A percentile compares a stretch with the other conserved stretches of the same genome.
phyloP scores from a whole-genome alignment of 2,113 vertebrate genomes.

The Copsychus sechellarum region DNA sequence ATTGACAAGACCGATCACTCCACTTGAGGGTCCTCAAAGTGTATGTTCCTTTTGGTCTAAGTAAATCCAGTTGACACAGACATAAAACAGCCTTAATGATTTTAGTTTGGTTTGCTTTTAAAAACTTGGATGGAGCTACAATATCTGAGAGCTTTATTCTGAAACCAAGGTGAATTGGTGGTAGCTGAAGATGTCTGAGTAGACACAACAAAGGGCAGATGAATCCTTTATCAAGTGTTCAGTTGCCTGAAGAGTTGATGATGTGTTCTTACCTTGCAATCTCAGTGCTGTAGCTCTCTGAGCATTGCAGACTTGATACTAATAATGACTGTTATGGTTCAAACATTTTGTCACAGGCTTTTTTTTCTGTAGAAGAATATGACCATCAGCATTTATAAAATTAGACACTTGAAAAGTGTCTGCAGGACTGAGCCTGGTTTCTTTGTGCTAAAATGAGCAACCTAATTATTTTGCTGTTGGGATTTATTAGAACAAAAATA shows the following conservation, averaged over 20 bases:
- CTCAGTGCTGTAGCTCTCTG: neutral
- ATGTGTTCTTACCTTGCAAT: neutral
- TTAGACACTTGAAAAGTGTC: neutral
- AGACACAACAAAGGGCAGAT: neutral
- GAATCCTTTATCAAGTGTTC: neutral
- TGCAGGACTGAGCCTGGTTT: neutral
- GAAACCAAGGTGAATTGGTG: neutral
- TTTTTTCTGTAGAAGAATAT: neutral
- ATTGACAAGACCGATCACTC: neutral
- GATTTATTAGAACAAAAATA: neutral
- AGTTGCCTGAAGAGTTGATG: neutral
- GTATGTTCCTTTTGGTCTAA: neutral
- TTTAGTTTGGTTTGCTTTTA: neutral
- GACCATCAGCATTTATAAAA: neutral
- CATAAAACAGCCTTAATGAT: constrained; percentile 69
- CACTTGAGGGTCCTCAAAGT: neutral
- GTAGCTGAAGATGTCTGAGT: neutral
- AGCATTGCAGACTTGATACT: neutral
- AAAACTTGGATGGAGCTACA: neutral
- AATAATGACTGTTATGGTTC: neutral
- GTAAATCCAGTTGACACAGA: constrained; percentile 20
- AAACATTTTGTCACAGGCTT: neutral
- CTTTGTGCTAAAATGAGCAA: neutral
- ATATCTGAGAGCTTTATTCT: neutral
- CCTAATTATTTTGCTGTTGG: neutral